These are phyloP conservation scores for Pocillopora meandrina DNA, from an alignment of 92 coral and sea anemone genomes.

Conservation along the genomic window DNA sequence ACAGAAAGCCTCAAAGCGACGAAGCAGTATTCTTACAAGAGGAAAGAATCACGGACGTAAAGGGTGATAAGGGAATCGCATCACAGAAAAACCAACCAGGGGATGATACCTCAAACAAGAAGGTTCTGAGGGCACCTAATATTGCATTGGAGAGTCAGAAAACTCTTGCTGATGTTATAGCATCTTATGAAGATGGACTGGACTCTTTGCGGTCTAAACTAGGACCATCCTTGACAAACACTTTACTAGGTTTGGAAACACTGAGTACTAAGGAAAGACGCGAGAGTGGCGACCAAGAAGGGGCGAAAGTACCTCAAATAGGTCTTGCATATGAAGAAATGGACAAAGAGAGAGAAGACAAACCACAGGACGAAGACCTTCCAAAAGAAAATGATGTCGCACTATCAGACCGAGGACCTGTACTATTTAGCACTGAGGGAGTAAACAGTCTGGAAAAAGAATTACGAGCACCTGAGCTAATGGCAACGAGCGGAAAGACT, in stretches of 20 bases:
- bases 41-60: neutral
- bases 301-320: neutral
- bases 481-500: slow-evolving; percentile 50
- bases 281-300: neutral
- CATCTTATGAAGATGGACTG: slow-evolving; percentile 61
- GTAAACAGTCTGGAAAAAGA: neutral
- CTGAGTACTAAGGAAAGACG: neutral
- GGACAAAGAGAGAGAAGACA: neutral
- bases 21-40: neutral
- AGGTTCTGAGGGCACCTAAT: slow-evolving; percentile 52
- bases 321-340: neutral
- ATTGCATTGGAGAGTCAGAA: slow-evolving; percentile 48
- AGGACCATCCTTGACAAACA: slow-evolving; percentile 45
- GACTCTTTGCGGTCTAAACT: slow-evolving; percentile 51
- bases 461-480: slow-evolving; percentile 39
- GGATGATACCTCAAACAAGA: neutral
- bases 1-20: neutral
- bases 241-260: slow-evolving; percentile 22
- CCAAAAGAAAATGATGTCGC: neutral
- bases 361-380: neutral
- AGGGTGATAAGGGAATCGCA: neutral
- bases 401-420: neutral
- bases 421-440: neutral
- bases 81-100: neutral
- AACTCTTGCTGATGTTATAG: slow-evolving; percentile 68